Evolutionary conservation across 1,140 invertebrate genomes (phyloP), one percentile per base, ranked within the genome.

Genomic region (Stegodyphus dumicola): DNA sequence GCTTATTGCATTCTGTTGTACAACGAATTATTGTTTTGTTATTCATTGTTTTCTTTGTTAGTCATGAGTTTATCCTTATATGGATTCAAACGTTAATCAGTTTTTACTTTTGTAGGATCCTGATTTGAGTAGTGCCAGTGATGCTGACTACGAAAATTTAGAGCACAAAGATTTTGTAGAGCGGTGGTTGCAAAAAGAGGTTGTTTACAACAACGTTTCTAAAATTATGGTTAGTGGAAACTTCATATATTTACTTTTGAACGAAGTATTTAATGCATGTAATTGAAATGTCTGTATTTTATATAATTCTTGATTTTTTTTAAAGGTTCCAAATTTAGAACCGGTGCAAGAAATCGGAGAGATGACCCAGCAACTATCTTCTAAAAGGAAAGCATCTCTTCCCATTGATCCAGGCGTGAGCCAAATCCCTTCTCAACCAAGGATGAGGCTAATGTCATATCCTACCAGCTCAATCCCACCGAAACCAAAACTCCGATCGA

Each of bases 81-180:
- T 33, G 33, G 33, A 33, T 33, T 1, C 33, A 33, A 33, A 33
- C 33, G 33, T 33, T 33, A 33, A 33, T 1, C 15, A 60, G 2
- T 60, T 60, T 60, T 9, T 60, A 15, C 56, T 10, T 60, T 60
- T 15, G 52, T 18, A 87, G 87, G 85, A 86, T 74, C 75, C 74
- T 17, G 77, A 83, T 64, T 52, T 87, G 7, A 83, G 66, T 13
- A 87, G 87, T 54, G 87, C 86, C 17, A 87, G 87, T 76, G 87
- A 87, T 53, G 79, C 48, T 17, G 87, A 86, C 56, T 75, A 77
- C 18, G 79, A 86, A 18, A 74, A 73, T 49, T 71, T 80, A 56
- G 94, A 93, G 91, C 94, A 95, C 88, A 92, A 93, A 6, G 94
- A 94, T 89, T 95, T 94, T 87, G 93, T 95, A 53, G 94, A 94